phyloP scores from a whole-genome alignment of 2,888 invertebrate genomes.

The Eurois occulta region DNA sequence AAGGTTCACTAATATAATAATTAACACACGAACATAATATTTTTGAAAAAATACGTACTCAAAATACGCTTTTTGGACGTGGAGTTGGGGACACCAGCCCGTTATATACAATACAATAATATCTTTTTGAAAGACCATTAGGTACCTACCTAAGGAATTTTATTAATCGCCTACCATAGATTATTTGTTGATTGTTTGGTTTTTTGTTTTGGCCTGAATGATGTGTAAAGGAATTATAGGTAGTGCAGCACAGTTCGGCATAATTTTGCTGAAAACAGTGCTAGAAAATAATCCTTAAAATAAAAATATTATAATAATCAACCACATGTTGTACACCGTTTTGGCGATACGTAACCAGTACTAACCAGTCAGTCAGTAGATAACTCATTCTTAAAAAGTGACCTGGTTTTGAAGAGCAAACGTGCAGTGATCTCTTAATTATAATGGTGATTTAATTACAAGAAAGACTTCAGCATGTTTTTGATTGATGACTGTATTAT shows the following conservation, averaged over 20 bases:
- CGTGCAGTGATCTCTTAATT: conserved; percentile 24
- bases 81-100: too few relatives aligned
- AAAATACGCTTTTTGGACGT: too few relatives aligned
- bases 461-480: conserved; percentile 5
- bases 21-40: too few relatives aligned
- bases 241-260: background rate
- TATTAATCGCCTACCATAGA: background rate
- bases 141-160: background rate
- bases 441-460: conserved; percentile 28
- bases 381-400: conserved; percentile 1
- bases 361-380: too few relatives aligned
- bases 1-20: background rate
- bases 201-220: background rate
- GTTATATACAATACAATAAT: too few relatives aligned
- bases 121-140: background rate
- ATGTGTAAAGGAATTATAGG: background rate
- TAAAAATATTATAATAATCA: background rate
- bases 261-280: background rate
- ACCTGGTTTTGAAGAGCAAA: conserved; percentile 14
- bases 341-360: background rate
- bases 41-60: too few relatives aligned
- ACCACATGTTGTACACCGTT: background rate
- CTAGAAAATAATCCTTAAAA: background rate
- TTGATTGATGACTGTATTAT: conserved; percentile 31
- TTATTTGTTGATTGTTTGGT: too few relatives aligned